Evolutionary conservation across 2,113 vertebrate species (phyloP), one percentile per base, ranked within the genome.

Genomic region (Macaca mulatta): DNA sequence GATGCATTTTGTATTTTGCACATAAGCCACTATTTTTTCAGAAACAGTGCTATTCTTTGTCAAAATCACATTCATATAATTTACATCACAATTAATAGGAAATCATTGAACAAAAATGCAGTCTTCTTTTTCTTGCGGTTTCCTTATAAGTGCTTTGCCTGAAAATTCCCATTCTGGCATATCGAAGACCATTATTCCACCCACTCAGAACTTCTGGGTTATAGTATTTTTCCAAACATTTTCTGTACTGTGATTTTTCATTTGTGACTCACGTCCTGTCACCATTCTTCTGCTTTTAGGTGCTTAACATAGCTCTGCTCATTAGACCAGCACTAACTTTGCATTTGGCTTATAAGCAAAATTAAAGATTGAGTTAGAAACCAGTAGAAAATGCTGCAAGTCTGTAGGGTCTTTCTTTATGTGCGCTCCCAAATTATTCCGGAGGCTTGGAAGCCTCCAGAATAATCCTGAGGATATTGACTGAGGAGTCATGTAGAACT

Each of bases 21-120:
- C 80, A 96, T 92, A 95, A 90, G 89, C 64, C 69, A 79, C 61
- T 86, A 35, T 92, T 97, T 96, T 97, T 90, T 94, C 69, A 91
- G 94, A 87, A 96, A 97, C 92, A 96, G 67, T 91, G 70, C 90
- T 94, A 92, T 97, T 96, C 92, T 97, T 97, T 97, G 95, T 97
- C 50, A 97, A 96, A 96, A 96, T 95, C 48, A 45, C 38, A 96
- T 96, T 59, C 92, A 89, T 94, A 64, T 96, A 96, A 98, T 97
- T 97, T 96, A 93, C 88, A 97, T 98, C 74, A 97, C 96, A 97
- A 98, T 98, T 98, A 98, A 97, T 96, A 97, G 93, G 97, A 96
- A 97, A 96, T 94, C 85, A 89, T 2, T 61, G 59, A 96, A 97
- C 93, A 97, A 94, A 96, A 94, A 10, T 59, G 25, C 90, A 75